Evolutionary conservation across 2,888 invertebrate species (phyloP).

Genomic region (Mesopsocus fuscifrons): DNA sequence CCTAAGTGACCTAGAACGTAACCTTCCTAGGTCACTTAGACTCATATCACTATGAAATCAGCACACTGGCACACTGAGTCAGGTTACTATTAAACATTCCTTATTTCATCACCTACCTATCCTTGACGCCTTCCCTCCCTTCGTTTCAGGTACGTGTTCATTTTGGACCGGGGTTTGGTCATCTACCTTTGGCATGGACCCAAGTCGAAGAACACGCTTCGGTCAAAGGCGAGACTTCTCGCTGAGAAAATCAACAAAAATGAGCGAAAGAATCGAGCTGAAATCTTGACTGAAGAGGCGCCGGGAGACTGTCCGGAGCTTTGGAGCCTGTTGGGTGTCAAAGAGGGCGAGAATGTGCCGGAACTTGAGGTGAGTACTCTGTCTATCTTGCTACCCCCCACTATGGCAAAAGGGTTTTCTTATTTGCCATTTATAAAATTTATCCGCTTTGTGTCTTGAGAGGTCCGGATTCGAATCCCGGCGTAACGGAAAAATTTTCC

Average conservation of each 20-base stretch:
- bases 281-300: slow-evolving; percentile 55
- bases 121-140: too few relatives aligned
- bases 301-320: slow-evolving; percentile 79
- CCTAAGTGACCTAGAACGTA: too few relatives aligned
- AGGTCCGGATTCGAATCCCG: too few relatives aligned
- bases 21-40: too few relatives aligned
- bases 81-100: too few relatives aligned
- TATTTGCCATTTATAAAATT: not conserved
- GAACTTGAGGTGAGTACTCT: too few relatives aligned
- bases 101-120: too few relatives aligned
- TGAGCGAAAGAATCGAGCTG: slow-evolving; percentile 88
- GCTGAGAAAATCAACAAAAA: slow-evolving; percentile 98
- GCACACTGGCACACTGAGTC: too few relatives aligned
- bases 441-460: slow-evolving; percentile 10
- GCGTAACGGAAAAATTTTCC: too few relatives aligned
- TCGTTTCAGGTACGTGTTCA: slow-evolving; percentile 54
- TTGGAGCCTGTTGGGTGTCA: slow-evolving; percentile 33
- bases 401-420: not conserved
- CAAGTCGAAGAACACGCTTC: slow-evolving; percentile 68
- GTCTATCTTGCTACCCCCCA: too few relatives aligned
- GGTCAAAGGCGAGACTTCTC: slow-evolving; percentile 74
- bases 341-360: not conserved
- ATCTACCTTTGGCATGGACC: slow-evolving; percentile 87
- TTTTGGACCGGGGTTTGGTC: slow-evolving; percentile 68
- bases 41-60: too few relatives aligned